Percentiles rank a stretch among this genome's conserved stretches.
Evolutionary conservation across 2,888 invertebrate genomes (phyloP).

Genomic region (Phragmatobia fuliginosa): DNA sequence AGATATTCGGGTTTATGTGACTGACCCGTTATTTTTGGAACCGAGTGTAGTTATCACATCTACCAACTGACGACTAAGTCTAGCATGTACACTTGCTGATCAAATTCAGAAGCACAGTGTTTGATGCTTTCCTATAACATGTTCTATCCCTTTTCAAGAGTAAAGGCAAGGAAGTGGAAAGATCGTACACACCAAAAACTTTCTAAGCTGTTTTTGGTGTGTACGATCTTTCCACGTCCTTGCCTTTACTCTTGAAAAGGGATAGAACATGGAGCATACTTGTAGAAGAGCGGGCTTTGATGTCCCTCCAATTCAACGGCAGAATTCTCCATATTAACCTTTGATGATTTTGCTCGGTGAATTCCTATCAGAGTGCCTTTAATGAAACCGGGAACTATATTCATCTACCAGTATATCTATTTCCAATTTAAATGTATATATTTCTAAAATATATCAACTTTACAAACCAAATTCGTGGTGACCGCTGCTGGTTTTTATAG

Average conservation of each 20-base stretch:
- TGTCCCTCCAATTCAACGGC: background rate
- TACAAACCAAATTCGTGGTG: too few relatives aligned
- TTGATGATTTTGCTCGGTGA: background rate
- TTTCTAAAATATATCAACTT: too few relatives aligned
- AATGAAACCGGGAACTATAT: too few relatives aligned
- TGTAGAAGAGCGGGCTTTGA: background rate
- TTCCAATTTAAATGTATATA: background rate
- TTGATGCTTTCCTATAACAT: background rate
- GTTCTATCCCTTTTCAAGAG: background rate
- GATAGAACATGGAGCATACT: background rate
- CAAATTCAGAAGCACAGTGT: background rate
- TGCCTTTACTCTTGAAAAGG: too few relatives aligned
- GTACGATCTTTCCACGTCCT: too few relatives aligned
- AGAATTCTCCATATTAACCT: background rate
- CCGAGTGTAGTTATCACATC: too few relatives aligned
- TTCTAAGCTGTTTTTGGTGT: background rate
- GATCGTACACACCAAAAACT: background rate
- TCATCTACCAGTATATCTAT: background rate
- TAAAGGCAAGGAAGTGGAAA: background rate
- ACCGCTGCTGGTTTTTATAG: too few relatives aligned
- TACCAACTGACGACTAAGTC: background rate
- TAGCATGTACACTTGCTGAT: background rate
- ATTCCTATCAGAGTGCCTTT: background rate
- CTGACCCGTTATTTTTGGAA: too few relatives aligned
- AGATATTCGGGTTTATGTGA: too few relatives aligned